Percentiles rank a stretch among this genome's conserved stretches.
Conservation (phyloP, 2,113 vertebrate species). For the Odocoileus virginianus region DNA sequence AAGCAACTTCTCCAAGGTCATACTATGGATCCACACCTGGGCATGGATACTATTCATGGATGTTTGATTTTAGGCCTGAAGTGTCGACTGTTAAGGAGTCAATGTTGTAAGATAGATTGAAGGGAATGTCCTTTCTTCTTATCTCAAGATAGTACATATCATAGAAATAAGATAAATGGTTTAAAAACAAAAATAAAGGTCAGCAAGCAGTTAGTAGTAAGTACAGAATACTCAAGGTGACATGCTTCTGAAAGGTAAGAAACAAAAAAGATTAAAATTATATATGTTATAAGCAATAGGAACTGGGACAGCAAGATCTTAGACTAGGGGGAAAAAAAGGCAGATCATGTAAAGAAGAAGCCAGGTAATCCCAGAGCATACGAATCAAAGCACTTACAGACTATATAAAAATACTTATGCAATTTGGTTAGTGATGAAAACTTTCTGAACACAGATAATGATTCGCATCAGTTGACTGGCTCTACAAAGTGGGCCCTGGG, state of each 20-base stretch:
- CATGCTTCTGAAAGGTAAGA: not conserved
- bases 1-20: not conserved
- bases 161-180: not conserved
- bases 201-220: not conserved
- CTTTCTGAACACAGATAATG: not conserved
- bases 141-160: not conserved
- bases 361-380: not conserved
- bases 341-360: not conserved
- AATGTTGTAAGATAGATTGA: not conserved
- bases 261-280: not conserved
- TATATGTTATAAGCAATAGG: not conserved
- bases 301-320: not conserved
- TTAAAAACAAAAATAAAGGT: not conserved
- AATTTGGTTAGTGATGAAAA: not conserved
- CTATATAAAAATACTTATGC: not conserved
- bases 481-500: not conserved
- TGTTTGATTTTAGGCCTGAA: not conserved
- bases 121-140: not conserved
- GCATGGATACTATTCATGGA: rapidly evolving
- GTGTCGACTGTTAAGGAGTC: not conserved
- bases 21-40: too few relatives aligned
- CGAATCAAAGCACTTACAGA: not conserved
- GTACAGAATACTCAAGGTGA: not conserved
- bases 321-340: not conserved
- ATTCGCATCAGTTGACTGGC: not conserved